Evolutionary conservation across 2,888 invertebrate species (phyloP).

Genomic region (Rhyacophila evoluta): DNA sequence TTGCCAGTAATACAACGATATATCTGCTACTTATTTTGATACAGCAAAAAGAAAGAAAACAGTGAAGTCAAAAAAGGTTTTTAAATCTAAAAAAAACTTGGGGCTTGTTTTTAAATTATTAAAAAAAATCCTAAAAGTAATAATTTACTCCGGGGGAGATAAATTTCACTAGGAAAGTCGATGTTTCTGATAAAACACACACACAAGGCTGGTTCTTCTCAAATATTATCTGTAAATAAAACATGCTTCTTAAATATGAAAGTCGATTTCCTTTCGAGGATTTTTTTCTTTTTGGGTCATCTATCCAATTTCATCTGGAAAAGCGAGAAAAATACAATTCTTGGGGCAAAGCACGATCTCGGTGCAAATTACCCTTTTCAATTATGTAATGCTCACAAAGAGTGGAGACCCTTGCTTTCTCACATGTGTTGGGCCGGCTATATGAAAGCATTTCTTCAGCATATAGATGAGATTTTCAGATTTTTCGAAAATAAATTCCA

Average conservation of each 20-base stretch:
- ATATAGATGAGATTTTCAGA: not conserved
- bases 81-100: too few relatives aligned
- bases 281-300: constrained; percentile 21
- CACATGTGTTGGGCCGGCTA: not conserved
- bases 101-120: not conserved
- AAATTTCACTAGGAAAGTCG: not conserved
- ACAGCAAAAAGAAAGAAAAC: too few relatives aligned
- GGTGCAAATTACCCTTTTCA: constrained; percentile 42
- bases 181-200: not conserved
- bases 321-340: constrained; percentile 25
- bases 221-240: constrained; percentile 13
- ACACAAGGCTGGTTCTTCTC: not conserved
- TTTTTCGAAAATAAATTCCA: not conserved
- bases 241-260: constrained; percentile 22
- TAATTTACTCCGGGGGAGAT: not conserved
- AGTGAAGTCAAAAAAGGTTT: too few relatives aligned
- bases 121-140: not conserved
- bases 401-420: not conserved
- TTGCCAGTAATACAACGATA: too few relatives aligned
- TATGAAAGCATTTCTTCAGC: not conserved
- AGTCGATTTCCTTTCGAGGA: constrained; percentile 5
- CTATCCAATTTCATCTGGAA: constrained; percentile 29
- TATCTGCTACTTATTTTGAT: too few relatives aligned
- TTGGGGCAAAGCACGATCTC: constrained; percentile 1
- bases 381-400: constrained; percentile 44